Evolutionary conservation across 1,140 invertebrate species (phyloP).

Genomic region (Cydia fagiglandana): DNA sequence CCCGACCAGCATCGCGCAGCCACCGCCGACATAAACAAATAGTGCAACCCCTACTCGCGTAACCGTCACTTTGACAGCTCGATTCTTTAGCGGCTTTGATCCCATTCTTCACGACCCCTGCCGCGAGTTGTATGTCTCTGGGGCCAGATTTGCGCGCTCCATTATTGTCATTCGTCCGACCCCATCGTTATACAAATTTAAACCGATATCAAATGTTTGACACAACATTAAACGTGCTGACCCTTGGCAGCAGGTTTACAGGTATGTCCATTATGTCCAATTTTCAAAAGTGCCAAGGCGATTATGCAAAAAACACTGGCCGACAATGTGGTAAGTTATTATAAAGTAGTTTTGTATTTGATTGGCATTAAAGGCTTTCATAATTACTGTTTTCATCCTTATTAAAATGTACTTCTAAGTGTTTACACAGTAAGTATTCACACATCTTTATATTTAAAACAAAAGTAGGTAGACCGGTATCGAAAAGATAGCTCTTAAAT

Average conservation of each 20-base stretch:
- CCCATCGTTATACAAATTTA: slow-evolving; percentile 35
- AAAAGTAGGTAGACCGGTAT: too few relatives aligned
- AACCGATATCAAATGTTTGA: slow-evolving; percentile 14
- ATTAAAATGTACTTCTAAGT: too few relatives aligned
- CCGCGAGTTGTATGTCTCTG: slow-evolving; percentile 36
- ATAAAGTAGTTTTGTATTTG: too few relatives aligned
- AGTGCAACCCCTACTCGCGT: background rate
- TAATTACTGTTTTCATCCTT: too few relatives aligned
- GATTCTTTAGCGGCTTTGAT: slow-evolving; percentile 34
- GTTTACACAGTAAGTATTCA: too few relatives aligned
- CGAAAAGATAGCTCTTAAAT: too few relatives aligned
- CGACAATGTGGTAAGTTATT: background rate
- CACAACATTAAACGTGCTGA: slow-evolving; percentile 16
- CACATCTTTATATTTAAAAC: too few relatives aligned
- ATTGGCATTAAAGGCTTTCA: too few relatives aligned
- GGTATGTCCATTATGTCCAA: slow-evolving; percentile 6
- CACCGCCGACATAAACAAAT: slow-evolving; percentile 27
- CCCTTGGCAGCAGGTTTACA: slow-evolving; percentile 1
- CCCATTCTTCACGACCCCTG: slow-evolving; percentile 41
- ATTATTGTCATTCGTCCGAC: slow-evolving; percentile 43
- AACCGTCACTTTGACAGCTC: slow-evolving; percentile 5
- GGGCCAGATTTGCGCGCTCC: slow-evolving; percentile 41
- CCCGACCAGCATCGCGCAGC: slow-evolving; percentile 35
- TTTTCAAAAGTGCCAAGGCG: background rate
- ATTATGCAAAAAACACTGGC: background rate